Conservation (phyloP, 30 jellyfish, hydroid and myxozoan genomes). For the Hydractinia symbiolongicarpus region DNA sequence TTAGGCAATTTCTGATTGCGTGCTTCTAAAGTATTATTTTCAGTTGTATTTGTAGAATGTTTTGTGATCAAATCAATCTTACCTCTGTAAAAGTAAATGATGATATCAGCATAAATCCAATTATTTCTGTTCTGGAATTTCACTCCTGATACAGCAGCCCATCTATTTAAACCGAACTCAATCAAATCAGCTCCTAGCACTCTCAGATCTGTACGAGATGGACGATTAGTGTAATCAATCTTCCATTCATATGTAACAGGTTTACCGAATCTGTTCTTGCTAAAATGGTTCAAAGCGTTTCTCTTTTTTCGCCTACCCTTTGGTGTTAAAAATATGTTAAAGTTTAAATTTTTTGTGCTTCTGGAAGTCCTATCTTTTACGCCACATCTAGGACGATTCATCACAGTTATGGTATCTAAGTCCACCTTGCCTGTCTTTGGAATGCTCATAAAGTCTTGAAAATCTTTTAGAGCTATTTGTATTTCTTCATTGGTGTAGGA, state of each 20-base stretch:
- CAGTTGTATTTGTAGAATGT: too few relatives aligned
- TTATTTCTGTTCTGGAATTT: not conserved
- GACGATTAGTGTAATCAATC: conserved; percentile 1
- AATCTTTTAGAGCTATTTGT: not conserved
- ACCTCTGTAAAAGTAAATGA: conserved; percentile 16
- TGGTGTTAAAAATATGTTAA: not conserved
- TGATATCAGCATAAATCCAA: conserved; percentile 4
- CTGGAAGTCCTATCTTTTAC: not conserved
- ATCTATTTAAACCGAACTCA: conserved; percentile 15
- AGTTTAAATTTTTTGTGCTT: too few relatives aligned
- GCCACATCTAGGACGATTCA: conserved; percentile 20
- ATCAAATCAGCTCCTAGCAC: not conserved
- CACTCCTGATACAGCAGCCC: conserved; percentile 19
- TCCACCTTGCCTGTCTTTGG: conserved; percentile 31
- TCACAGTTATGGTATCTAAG: conserved; percentile 1
- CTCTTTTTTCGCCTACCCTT: conserved; percentile 16
- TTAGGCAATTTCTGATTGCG: too few relatives aligned
- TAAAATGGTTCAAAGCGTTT: not conserved
- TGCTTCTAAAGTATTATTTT: too few relatives aligned
- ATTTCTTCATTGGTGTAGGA: not conserved
- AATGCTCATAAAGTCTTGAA: conserved; percentile 5
- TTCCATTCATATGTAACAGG: not conserved
- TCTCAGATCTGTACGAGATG: not conserved
- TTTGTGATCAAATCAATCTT: too few relatives aligned
- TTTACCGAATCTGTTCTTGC: not conserved